These are phyloP conservation scores for Sarcophilus harrisii DNA, from an alignment of 2,797 vertebrate genomes.

Conservation along the genomic window DNA sequence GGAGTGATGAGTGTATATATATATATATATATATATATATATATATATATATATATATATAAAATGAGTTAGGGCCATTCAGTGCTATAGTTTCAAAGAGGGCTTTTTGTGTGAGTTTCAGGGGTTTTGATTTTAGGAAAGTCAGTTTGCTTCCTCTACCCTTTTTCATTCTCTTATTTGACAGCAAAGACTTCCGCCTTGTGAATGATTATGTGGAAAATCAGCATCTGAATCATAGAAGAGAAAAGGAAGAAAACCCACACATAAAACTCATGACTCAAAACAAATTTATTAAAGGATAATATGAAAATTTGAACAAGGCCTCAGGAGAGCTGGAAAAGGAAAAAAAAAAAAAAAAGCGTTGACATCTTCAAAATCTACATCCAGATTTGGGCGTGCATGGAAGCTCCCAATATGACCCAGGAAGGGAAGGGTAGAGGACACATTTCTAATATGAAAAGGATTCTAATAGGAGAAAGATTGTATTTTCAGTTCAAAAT, in stretches of 20 bases:
- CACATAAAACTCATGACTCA: not conserved
- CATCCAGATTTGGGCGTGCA: not conserved
- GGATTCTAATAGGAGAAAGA: not conserved
- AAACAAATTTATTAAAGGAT: not conserved
- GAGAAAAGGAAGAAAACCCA: not conserved
- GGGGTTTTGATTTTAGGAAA: not conserved
- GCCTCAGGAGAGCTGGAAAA: not conserved
- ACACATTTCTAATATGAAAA: not conserved
- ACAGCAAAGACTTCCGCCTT: not conserved
- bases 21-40: not conserved
- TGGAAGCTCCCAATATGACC: not conserved
- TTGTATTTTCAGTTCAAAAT: not conserved
- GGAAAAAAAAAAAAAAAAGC: not conserved
- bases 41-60: no score
- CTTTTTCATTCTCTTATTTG: not conserved
- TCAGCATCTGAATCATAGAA: not conserved
- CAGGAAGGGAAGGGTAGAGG: not conserved
- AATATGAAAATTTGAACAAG: not conserved
- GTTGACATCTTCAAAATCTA: not conserved
- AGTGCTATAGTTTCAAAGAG: not conserved
- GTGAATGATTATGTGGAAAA: not conserved
- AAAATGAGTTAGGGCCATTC: not conserved
- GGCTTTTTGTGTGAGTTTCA: not conserved
- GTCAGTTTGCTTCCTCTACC: not conserved
- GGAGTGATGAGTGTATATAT: no score